Base-by-base conservation (phyloP, 2,113 vertebrate species). In the Myocastor coypus region DNA sequence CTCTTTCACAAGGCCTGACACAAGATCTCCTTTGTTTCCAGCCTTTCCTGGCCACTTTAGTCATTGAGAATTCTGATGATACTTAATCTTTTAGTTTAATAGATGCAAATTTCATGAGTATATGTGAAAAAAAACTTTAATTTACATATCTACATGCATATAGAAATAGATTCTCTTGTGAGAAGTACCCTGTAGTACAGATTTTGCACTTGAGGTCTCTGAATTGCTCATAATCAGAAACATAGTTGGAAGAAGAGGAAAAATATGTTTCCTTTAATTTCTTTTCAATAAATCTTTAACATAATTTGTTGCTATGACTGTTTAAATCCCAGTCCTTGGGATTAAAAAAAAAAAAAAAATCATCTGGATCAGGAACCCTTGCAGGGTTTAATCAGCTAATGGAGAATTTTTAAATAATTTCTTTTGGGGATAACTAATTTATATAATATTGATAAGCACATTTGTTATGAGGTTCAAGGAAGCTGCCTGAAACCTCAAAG, bases 301-400 rank as follows among this genome's bases (percentile, higher is more conserved):
- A 46, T 61, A 80, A 61, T 37, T 63, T 80, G n/a, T 32, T 82
- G 42, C n/a, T 80, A 57, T 81, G 59, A 84, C n/a, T n/a, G n/a
- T n/a, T n/a, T n/a, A n/a, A n/a, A n/a, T n/a, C n/a, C n/a, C 59
- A 90, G 61, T 40, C 84, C 92, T 78, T 46, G 68, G 85, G 73
- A 84, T 83, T 83, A 9, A 32, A 7, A 75, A 92, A 93, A n/a
- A n/a, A n/a, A 85, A 92, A 92, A 85, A 22, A 16, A 88, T 55
- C 50, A 89, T 93, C 42, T 94, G 46, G 17, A n/a, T 92, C 75
- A 83, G 32, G 42, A 94, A 34, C 32, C 11, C 32, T 87, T 52
- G 13, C n/a, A 90, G 55, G 55, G 68, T 52, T 95, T 92, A 94
- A 95, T 94, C 19, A 85, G 34, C 78, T 91, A 95, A 94, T 73